Evolutionary conservation across 2,797 vertebrate genomes (phyloP).

Genomic region (Acipenser oxyrinchus): DNA sequence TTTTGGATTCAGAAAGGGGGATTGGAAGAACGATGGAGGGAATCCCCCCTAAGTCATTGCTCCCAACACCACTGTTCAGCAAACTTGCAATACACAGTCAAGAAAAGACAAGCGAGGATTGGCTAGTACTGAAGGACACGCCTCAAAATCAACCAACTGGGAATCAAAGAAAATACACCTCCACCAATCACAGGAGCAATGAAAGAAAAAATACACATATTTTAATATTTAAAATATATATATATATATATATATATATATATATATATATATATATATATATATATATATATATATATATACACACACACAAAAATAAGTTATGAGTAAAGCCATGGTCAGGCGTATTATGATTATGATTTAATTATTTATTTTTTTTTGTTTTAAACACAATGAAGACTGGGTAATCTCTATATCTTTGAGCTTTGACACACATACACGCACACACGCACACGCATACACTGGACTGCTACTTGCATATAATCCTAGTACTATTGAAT

Average conservation of each 20-base stretch:
- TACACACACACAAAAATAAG: background rate
- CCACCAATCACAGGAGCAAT: slow-evolving; percentile 7
- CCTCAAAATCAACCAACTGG: background rate
- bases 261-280: no score
- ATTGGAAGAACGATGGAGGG: no score
- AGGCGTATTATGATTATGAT: no score
- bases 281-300: no score
- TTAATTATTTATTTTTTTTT: background rate
- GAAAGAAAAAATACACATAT: background rate
- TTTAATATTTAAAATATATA: slow-evolving; percentile 20
- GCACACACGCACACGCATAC: slow-evolving; percentile 18
- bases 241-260: no score
- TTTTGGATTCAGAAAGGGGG: no score
- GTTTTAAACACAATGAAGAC: background rate
- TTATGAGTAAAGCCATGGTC: no score
- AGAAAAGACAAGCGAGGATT: no score
- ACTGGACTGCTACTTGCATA: slow-evolving; percentile 20
- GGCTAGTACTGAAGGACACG: no score
- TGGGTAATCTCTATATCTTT: background rate
- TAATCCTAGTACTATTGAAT: slow-evolving; percentile 22
- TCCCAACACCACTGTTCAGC: no score
- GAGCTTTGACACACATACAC: background rate
- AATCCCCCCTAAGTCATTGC: no score
- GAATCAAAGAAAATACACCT: slow-evolving; percentile 3
- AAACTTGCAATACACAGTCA: no score